These are phyloP conservation scores for Drosophila phalerata DNA, from an alignment of 2,888 invertebrate species.

Conservation along the genomic window DNA sequence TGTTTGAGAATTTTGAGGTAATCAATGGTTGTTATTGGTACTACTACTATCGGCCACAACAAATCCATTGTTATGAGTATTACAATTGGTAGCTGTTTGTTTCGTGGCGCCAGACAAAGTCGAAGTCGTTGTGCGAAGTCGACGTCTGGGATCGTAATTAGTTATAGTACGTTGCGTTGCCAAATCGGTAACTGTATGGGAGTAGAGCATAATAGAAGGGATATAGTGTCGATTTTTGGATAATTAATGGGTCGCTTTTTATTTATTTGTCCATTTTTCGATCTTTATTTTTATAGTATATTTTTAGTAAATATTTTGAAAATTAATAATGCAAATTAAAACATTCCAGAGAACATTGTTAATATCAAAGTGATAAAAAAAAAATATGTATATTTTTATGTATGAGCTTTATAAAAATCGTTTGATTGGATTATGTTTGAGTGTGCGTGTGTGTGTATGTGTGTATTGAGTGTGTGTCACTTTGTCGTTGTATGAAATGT, in stretches of 20 bases:
- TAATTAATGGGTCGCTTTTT: conserved; percentile 44
- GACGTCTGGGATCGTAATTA: conserved; percentile 84
- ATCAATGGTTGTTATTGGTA: conserved; percentile 64
- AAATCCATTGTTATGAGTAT: conserved; percentile 80
- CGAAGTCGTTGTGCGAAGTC: conserved; percentile 65
- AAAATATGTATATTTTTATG: conserved; percentile 41
- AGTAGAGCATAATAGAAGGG: conserved; percentile 82
- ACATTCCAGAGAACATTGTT: conserved; percentile 68
- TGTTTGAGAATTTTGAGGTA: conserved; percentile 53
- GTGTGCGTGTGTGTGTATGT: conserved; percentile 35
- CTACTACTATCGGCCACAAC: conserved; percentile 84
- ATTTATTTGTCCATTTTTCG: conserved; percentile 35
- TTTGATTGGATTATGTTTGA: conserved; percentile 13
- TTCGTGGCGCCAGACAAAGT: conserved; percentile 44
- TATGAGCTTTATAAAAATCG: conserved; percentile 38
- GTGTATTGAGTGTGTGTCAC: conserved; percentile 29
- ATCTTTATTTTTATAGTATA: conserved; percentile 17
- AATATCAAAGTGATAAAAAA: conserved; percentile 44
- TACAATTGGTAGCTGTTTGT: conserved; percentile 49
- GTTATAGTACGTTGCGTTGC: conserved; percentile 79
- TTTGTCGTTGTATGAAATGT: conserved; percentile 30
- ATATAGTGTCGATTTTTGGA: conserved; percentile 66
- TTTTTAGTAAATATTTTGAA: conserved; percentile 63
- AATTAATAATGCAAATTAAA: conserved; percentile 72
- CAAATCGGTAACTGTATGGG: conserved; percentile 83